Base-by-base conservation (phyloP, 2,797 vertebrate species). In the Dendrocincla fuliginosa region DNA sequence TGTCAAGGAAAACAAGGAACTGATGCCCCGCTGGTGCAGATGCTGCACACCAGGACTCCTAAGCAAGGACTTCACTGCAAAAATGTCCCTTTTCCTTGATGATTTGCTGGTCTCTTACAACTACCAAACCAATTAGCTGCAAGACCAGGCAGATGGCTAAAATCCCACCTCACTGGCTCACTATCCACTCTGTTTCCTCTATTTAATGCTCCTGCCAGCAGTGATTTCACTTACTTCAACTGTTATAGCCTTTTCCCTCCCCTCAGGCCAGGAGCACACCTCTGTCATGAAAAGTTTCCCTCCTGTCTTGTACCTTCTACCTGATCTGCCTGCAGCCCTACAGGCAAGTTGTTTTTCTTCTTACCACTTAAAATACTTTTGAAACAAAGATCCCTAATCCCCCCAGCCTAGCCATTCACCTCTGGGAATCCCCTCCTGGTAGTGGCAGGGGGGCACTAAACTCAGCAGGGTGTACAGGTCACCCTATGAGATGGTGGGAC, bases 281-380 rank as follows among this genome's bases (percentile, higher is more conserved):
- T 88, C 87, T 96, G 96, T 95, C 97, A 94, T 24, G 64, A 92
- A 90, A 87, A 90, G 96, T 97, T 97, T 97, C 95, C 95, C 86
- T 81, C 47, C 65, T 3, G 20, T 87, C 90, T 89, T 55, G 63
- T 77, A 92, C 89, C 93, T 96, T 84, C 89, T 89, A 85, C 81
- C 80, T 39, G 6, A 84, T 93, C 85, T 84, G 83, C 70, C 84
- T 82, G 50, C 75, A 96, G 90, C 56, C 4, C 0, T 4, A 37
- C 39, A 84, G 81, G 80, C 89, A 93, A 80, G 76, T 70, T 87
- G 61, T 18, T 94, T 74, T 71, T 76, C 90, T 87, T 63, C 76
- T 59, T 50, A 90, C 63, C 3, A 17, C 64, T 96, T 93, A 78
- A 90, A 89, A 59, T 89, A 74, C 30, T 86, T 94, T 70, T 77